Percentiles rank a stretch among this genome's conserved stretches.
Evolutionary conservation across 2,888 invertebrate species (phyloP).

Genomic region (Drosophila putrida): DNA sequence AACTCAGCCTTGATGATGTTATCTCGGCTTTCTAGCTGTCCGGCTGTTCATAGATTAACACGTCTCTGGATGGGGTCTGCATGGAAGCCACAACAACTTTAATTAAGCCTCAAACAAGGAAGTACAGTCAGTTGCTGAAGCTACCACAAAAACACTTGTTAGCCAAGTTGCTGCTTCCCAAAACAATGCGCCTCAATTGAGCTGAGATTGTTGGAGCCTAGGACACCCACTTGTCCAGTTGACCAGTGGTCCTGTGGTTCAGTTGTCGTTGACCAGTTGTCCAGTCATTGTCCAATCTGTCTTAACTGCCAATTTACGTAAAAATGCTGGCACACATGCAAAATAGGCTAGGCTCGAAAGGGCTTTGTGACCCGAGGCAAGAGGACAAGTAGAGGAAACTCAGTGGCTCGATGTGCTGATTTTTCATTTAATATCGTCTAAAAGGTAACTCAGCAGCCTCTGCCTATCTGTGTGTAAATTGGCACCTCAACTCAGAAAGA

Average conservation of each 20-base stretch:
- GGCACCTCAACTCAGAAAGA: slow-evolving; percentile 29
- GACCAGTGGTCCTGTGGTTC: too few species aligned
- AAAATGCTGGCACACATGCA: slow-evolving; percentile 65
- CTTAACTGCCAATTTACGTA: slow-evolving; percentile 72
- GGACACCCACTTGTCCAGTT: slow-evolving; percentile 33
- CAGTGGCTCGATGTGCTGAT: slow-evolving; percentile 56
- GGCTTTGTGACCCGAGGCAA: background rate
- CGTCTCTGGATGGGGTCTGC: slow-evolving; percentile 36
- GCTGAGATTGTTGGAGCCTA: slow-evolving; percentile 10
- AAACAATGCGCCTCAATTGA: slow-evolving; percentile 41
- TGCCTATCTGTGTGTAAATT: slow-evolving; percentile 23
- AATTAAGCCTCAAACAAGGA: slow-evolving; percentile 53
- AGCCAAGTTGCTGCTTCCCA: slow-evolving; percentile 38
- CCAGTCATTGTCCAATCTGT: slow-evolving; percentile 47
- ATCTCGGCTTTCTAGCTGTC: slow-evolving; percentile 1
- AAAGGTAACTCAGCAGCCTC: slow-evolving; percentile 29
- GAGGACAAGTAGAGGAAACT: background rate
- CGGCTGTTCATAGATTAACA: slow-evolving; percentile 51
- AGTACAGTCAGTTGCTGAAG: slow-evolving; percentile 26
- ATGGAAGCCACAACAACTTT: slow-evolving; percentile 46
- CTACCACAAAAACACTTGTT: slow-evolving; percentile 61
- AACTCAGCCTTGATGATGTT: slow-evolving; percentile 10
- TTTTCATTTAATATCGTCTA: slow-evolving; percentile 68
- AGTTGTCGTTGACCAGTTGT: slow-evolving; percentile 3
- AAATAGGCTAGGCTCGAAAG: slow-evolving; percentile 41